Percentiles rank a stretch among this genome's conserved stretches.
Conservation (phyloP, 2,113 vertebrate species). For the Pongo abelii region DNA sequence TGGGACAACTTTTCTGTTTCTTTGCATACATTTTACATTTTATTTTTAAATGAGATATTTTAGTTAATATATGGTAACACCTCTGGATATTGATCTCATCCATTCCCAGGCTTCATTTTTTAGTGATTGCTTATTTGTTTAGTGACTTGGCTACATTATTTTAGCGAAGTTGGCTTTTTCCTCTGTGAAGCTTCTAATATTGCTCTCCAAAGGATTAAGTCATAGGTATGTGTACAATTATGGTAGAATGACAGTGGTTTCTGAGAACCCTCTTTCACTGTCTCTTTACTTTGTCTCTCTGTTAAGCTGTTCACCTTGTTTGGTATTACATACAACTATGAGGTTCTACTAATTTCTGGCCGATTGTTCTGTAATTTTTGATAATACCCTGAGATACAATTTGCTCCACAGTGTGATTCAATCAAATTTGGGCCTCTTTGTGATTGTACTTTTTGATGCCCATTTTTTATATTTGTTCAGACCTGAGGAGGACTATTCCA, state of each 20-base stretch:
- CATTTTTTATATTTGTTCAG: background rate
- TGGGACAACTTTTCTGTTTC: background rate
- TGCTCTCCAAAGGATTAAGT: background rate
- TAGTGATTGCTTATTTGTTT: background rate
- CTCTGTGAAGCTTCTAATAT: background rate
- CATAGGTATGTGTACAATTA: background rate
- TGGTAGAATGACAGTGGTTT: background rate
- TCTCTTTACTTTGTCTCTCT: background rate
- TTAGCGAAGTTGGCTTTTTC: background rate
- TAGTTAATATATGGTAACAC: background rate
- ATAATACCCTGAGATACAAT: background rate
- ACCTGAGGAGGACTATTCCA: background rate
- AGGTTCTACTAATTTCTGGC: no score
- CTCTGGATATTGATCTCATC: background rate
- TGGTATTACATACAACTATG: background rate
- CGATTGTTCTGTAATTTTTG: background rate
- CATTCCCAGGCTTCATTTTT: background rate
- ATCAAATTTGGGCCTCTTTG: background rate
- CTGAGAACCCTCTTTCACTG: background rate
- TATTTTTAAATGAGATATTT: background rate
- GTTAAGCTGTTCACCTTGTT: background rate
- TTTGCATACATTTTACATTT: background rate
- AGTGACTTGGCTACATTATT: background rate
- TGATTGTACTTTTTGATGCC: background rate
- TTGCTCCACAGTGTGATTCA: background rate